These are phyloP conservation scores for Neodiprion pinetum DNA, from an alignment of 1,140 invertebrate species.

Conservation along the genomic window DNA sequence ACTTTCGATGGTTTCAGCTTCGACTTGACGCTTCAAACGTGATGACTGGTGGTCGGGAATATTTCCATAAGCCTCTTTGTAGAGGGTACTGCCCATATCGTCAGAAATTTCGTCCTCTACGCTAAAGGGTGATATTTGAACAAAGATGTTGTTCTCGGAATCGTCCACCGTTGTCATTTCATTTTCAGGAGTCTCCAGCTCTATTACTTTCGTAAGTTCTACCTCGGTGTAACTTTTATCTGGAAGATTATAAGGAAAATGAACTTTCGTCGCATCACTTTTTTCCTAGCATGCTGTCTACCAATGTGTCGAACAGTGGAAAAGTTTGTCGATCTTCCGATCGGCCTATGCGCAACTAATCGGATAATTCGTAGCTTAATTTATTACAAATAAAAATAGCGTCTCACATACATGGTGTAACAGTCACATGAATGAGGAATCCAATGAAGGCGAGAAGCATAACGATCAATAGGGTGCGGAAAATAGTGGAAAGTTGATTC, in stretches of 20 bases:
- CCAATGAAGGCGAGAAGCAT: constrained; percentile 1
- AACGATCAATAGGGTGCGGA: constrained; percentile 6
- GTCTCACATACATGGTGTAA: not conserved
- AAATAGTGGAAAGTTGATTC: constrained; percentile 14
- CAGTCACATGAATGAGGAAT: not conserved
- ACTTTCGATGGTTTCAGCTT: not conserved
- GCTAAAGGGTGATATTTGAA: not conserved
- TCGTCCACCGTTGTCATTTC: not conserved
- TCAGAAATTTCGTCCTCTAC: not conserved
- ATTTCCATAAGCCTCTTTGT: not conserved
- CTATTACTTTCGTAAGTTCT: not conserved
- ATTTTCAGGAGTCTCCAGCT: not conserved
- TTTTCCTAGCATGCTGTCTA: not conserved
- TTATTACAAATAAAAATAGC: not conserved
- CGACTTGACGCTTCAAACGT: not conserved
- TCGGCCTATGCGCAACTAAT: not conserved
- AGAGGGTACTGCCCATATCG: not conserved
- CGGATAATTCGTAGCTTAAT: not conserved
- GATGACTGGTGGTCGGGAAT: not conserved
- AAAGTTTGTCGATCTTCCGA: not conserved
- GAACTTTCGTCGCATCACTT: not conserved
- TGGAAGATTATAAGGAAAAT: not conserved
- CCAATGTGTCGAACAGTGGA: not conserved
- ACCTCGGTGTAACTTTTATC: constrained; percentile 2
- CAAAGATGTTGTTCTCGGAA: not conserved